phyloP scores from a whole-genome alignment of 2,113 vertebrate species.

The Tachysurus vachellii region DNA sequence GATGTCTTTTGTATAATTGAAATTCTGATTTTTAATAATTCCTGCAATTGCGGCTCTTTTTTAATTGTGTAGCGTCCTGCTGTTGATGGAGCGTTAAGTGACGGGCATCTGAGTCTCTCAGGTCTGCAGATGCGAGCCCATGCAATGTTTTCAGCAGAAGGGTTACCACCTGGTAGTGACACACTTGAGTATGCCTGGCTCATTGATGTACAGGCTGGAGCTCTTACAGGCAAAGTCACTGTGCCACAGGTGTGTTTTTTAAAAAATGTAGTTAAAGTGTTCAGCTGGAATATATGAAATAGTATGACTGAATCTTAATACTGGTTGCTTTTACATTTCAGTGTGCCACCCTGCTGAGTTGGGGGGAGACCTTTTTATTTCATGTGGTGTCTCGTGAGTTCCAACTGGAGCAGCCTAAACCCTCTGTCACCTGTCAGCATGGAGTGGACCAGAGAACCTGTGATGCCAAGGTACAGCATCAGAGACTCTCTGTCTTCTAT shows the following conservation, averaged over 20 bases:
- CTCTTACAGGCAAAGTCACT: slow-evolving; percentile 88
- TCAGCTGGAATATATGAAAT: not conserved
- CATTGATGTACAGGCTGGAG: slow-evolving; percentile 94
- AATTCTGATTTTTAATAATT: not conserved
- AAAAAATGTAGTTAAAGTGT: not conserved
- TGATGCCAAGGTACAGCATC: slow-evolving; percentile 83
- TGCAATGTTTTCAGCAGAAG: slow-evolving; percentile 95
- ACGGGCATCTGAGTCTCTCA: slow-evolving; percentile 91
- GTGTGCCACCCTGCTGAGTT: slow-evolving; percentile 77
- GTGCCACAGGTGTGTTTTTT: slow-evolving; percentile 84
- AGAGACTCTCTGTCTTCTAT: not conserved
- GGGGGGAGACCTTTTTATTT: slow-evolving; percentile 92
- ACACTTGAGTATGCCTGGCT: slow-evolving; percentile 96
- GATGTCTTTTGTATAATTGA: not conserved
- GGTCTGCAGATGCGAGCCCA: slow-evolving; percentile 95
- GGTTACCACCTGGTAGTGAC: slow-evolving; percentile 85
- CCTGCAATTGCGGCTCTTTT: not conserved
- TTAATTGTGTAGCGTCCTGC: slow-evolving; percentile 78
- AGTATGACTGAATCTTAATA: not conserved
- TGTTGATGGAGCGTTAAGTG: slow-evolving; percentile 85
- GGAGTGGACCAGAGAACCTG: slow-evolving; percentile 92
- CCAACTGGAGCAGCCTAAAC: slow-evolving; percentile 93
- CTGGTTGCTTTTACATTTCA: slow-evolving; percentile 30
- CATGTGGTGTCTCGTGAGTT: slow-evolving; percentile 92
- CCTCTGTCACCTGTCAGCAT: slow-evolving; percentile 89